Percentiles rank a stretch among this genome's conserved stretches.
Conservation (phyloP, 2,888 invertebrate genomes). For the Bugula neritina region DNA sequence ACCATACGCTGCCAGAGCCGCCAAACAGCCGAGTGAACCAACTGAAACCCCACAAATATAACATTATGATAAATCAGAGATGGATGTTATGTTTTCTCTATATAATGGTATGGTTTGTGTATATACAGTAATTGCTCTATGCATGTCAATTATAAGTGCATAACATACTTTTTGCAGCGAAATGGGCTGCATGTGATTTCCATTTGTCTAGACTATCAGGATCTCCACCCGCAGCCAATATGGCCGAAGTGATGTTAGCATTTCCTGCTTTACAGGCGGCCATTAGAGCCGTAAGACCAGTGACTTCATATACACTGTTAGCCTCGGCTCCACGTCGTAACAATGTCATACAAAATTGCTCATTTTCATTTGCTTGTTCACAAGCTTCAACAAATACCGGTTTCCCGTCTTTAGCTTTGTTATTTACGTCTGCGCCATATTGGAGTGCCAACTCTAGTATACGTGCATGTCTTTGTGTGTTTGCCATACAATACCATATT, state of each 20-base stretch:
- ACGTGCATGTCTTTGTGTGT: constrained; percentile 50
- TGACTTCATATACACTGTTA: constrained; percentile 45
- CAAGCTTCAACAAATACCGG: constrained; percentile 50
- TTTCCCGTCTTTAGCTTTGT: constrained; percentile 44
- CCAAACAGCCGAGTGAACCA: constrained; percentile 32
- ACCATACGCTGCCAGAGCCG: constrained; percentile 46
- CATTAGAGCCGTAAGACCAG: constrained; percentile 47
- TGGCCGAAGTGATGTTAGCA: constrained; percentile 44
- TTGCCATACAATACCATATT: constrained; percentile 49
- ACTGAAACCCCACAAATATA: background rate
- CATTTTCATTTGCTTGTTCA: constrained; percentile 50
- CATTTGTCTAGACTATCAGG: constrained; percentile 38
- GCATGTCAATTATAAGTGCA: too few relatives aligned
- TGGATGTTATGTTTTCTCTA: too few relatives aligned
- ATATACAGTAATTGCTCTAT: too few relatives aligned
- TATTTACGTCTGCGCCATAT: constrained; percentile 51
- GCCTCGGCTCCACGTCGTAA: constrained; percentile 50
- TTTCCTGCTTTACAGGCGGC: constrained; percentile 50
- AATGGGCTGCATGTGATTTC: constrained; percentile 48
- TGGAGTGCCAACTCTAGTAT: constrained; percentile 48
- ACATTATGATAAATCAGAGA: too few relatives aligned
- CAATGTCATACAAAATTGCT: constrained; percentile 46
- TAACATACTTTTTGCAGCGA: constrained; percentile 43
- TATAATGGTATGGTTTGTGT: too few relatives aligned
- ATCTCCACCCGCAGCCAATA: constrained; percentile 43